These are phyloP conservation scores for Phyllotreta striolata DNA, from an alignment of 2,888 invertebrate species.

Conservation along the genomic window DNA sequence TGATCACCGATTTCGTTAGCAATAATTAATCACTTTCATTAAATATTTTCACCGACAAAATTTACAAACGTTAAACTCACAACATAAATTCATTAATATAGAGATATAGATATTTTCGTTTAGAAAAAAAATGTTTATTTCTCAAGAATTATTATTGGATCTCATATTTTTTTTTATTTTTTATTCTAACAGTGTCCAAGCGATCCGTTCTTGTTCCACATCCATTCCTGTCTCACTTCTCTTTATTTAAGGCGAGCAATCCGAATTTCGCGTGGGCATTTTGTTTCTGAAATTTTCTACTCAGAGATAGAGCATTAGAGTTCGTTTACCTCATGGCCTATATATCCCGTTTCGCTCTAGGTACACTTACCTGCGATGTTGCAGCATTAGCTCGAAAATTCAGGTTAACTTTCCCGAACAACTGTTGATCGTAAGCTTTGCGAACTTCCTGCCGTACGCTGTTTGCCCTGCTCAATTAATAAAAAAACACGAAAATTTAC, in stretches of 20 bases:
- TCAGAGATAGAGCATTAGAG: slow-evolving; percentile 15
- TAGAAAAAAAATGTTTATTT: not conserved
- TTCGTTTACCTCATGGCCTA: slow-evolving; percentile 28
- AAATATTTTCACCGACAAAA: no score
- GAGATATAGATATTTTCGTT: not conserved
- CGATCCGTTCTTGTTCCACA: no score
- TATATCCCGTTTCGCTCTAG: slow-evolving; percentile 18
- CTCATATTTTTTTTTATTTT: no score
- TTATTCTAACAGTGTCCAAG: no score
- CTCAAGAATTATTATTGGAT: no score
- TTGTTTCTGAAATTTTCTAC: slow-evolving; percentile 18
- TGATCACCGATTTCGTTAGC: no score
- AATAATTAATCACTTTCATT: no score
- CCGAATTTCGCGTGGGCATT: not conserved
- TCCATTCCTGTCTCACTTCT: not conserved
- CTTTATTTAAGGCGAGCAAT: not conserved
- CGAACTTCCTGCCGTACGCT: not conserved
- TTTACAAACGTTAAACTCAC: no score
- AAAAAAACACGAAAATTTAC: no score
- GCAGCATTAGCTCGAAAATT: slow-evolving; percentile 12
- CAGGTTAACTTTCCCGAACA: slow-evolving; percentile 15
- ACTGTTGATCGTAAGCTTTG: slow-evolving; percentile 15
- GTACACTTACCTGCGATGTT: slow-evolving; percentile 12
- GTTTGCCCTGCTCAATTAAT: not conserved
- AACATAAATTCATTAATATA: not conserved